Evolutionary conservation across 2,797 vertebrate genomes (phyloP).

Genomic region (Coracias cyanogaster): DNA sequence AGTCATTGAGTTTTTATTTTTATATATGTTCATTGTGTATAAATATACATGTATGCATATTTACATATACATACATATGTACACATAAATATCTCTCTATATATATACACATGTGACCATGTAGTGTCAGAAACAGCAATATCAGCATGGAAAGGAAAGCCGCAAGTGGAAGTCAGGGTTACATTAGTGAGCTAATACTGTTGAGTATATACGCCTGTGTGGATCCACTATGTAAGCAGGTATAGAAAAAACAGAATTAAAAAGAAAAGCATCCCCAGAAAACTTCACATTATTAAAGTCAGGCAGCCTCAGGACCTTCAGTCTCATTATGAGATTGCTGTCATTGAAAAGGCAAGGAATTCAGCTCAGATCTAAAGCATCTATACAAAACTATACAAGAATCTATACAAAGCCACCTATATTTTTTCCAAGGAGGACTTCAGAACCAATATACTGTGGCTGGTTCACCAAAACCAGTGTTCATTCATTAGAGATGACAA

Average conservation of each 20-base stretch:
- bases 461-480: neutral
- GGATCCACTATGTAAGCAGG: rapidly evolving
- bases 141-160: neutral
- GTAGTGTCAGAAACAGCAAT: neutral
- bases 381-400: neutral
- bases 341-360: neutral
- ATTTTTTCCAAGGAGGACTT: neutral
- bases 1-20: neutral
- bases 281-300: neutral
- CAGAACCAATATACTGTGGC: neutral
- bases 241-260: neutral
- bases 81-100: neutral
- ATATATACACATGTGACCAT: rapidly evolving
- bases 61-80: neutral
- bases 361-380: neutral
- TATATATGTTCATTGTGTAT: neutral
- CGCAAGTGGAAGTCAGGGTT: neutral
- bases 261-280: neutral
- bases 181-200: neutral
- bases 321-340: neutral
- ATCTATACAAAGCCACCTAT: neutral
- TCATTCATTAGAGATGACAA: neutral
- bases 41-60: neutral
- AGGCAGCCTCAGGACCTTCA: neutral
- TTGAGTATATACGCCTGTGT: neutral